These are phyloP conservation scores for Ennomos erosarius DNA, from an alignment of 2,888 invertebrate genomes.

Conservation along the genomic window DNA sequence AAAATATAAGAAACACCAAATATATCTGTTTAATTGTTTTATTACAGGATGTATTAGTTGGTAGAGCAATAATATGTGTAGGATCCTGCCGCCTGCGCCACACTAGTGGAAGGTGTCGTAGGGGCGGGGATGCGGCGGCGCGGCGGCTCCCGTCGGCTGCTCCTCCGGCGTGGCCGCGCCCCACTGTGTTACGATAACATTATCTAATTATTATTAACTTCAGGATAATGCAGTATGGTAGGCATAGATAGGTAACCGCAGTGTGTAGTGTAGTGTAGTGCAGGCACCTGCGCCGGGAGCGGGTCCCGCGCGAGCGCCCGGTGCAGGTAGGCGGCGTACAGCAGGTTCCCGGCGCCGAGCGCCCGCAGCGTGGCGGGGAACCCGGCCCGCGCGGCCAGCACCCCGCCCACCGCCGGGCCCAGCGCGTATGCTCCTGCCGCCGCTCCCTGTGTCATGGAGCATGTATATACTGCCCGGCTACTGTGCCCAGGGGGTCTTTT, in stretches of 20 bases:
- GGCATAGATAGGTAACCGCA: too few relatives aligned
- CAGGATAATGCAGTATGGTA: too few relatives aligned
- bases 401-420: conserved; percentile 57
- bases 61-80: too few relatives aligned
- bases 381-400: conserved; percentile 61
- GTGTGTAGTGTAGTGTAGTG: background rate
- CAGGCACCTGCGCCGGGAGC: conserved; percentile 64
- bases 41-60: too few relatives aligned
- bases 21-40: too few relatives aligned
- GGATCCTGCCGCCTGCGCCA: too few relatives aligned
- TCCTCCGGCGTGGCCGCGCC: conserved; percentile 53
- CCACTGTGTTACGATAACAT: conserved; percentile 53
- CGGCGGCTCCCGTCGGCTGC: conserved; percentile 1
- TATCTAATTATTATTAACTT: too few relatives aligned
- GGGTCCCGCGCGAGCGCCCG: conserved; percentile 58
- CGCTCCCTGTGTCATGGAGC: conserved; percentile 68
- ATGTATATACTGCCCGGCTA: too few relatives aligned
- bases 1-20: too few relatives aligned
- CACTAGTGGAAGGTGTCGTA: conserved; percentile 13
- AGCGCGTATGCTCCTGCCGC: conserved; percentile 69
- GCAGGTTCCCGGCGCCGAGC: conserved; percentile 69
- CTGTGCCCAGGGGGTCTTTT: too few relatives aligned
- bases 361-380: conserved; percentile 66
- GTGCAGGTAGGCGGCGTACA: conserved; percentile 66
- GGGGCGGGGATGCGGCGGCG: conserved; percentile 8